These are phyloP conservation scores for Catharus minimus DNA, from an alignment of 2,113 vertebrate genomes.

Conservation along the genomic window DNA sequence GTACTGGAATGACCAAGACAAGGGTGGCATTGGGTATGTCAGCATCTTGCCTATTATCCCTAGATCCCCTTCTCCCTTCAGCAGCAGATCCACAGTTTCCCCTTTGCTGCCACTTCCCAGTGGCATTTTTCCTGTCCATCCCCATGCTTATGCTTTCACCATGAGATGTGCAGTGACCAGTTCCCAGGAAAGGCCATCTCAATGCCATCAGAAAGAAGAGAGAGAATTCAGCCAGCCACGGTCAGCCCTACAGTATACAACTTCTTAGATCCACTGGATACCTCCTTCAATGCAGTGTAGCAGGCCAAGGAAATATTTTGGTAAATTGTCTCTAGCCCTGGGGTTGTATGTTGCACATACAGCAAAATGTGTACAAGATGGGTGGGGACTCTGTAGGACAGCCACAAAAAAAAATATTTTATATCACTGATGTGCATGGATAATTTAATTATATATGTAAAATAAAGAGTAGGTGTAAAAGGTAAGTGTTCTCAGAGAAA, in stretches of 20 bases:
- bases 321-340: neutral
- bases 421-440: too few species aligned
- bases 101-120: neutral
- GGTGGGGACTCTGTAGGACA: rapidly evolving
- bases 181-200: neutral
- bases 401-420: neutral
- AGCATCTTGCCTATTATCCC: neutral
- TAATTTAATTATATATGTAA: neutral
- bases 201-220: neutral
- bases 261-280: neutral
- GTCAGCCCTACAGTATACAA: neutral
- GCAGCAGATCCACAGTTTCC: neutral
- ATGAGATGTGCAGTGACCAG: neutral
- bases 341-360: neutral
- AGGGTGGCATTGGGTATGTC: neutral
- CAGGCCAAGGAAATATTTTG: neutral
- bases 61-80: neutral
- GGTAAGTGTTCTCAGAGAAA: neutral
- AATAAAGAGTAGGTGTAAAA: neutral
- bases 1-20: neutral
- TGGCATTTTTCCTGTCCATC: neutral
- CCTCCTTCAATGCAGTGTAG: rapidly evolving
- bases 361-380: neutral
- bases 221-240: neutral
- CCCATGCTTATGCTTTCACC: neutral